Conservation (phyloP, 2,797 vertebrate genomes). For the Enteromius paludinosus region DNA sequence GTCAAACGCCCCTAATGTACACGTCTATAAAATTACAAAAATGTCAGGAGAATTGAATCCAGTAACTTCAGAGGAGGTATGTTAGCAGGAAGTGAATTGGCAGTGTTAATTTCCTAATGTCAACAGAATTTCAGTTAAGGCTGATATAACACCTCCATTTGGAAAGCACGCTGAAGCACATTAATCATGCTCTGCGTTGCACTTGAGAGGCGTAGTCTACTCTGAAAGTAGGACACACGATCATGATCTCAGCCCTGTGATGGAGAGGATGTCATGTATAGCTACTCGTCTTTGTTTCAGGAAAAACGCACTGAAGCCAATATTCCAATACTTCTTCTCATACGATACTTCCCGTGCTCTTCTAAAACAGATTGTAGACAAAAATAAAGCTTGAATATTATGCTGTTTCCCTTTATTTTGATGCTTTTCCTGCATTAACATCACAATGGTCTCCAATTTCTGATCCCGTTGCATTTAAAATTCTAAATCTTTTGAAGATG, state of each 20-base stretch:
- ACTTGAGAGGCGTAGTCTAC: conserved; percentile 12
- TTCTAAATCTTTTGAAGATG: background rate
- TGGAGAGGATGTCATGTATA: conserved; percentile 25
- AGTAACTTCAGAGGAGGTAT: conserved; percentile 3
- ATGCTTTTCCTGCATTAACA: conserved; percentile 1
- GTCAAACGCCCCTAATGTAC: background rate
- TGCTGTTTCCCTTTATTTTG: background rate
- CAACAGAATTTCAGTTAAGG: conserved; percentile 25
- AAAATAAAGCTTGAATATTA: background rate
- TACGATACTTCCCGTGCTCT: background rate
- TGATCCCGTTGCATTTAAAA: background rate
- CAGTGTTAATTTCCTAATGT: conserved; percentile 23
- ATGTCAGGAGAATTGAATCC: conserved; percentile 5
- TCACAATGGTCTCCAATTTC: background rate
- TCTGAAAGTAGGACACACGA: conserved; percentile 47
- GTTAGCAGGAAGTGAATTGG: background rate
- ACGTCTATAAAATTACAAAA: conserved; percentile 31
- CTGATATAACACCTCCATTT: conserved; percentile 31
- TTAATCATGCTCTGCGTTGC: conserved; percentile 32
- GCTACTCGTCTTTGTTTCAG: conserved; percentile 20
- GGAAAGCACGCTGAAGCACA: conserved; percentile 26
- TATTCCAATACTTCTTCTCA: background rate
- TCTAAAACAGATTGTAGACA: background rate
- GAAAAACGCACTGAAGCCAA: background rate
- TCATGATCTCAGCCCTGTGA: conserved; percentile 34